phyloP scores from a whole-genome alignment of 2,888 invertebrate genomes.

The Tenthredo amoena region DNA sequence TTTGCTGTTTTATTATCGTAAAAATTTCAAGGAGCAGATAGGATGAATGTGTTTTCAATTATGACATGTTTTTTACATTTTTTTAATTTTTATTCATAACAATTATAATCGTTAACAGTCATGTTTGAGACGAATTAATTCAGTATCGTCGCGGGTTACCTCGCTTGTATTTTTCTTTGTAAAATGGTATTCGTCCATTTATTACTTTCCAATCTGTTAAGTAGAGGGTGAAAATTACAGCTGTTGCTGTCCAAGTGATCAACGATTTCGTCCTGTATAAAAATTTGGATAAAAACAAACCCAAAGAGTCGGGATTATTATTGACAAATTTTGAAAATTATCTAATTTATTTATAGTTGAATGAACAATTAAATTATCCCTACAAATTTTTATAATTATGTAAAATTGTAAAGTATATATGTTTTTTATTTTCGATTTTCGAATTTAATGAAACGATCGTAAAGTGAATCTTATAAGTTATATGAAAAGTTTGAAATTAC shows the following conservation, averaged over 20 bases:
- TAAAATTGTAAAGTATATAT: background rate
- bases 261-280: slow-evolving; percentile 65
- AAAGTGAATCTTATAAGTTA: background rate
- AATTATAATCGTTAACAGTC: background rate
- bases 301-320: background rate
- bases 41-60: background rate
- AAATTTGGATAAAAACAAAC: background rate
- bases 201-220: slow-evolving; percentile 68
- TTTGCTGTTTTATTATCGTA: background rate
- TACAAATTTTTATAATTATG: background rate
- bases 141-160: slow-evolving; percentile 55
- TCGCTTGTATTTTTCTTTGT: slow-evolving; percentile 65
- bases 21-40: background rate
- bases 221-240: slow-evolving; percentile 62
- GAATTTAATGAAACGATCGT: background rate
- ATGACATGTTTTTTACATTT: background rate
- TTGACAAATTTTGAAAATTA: background rate
- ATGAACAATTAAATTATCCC: background rate
- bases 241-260: slow-evolving; percentile 61
- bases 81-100: background rate
- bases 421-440: background rate
- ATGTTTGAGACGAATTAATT: slow-evolving; percentile 46
- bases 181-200: slow-evolving; percentile 67
- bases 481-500: background rate
- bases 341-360: background rate